These are phyloP conservation scores for Chelonus insularis DNA, from an alignment of 1,140 invertebrate genomes.

Conservation along the genomic window DNA sequence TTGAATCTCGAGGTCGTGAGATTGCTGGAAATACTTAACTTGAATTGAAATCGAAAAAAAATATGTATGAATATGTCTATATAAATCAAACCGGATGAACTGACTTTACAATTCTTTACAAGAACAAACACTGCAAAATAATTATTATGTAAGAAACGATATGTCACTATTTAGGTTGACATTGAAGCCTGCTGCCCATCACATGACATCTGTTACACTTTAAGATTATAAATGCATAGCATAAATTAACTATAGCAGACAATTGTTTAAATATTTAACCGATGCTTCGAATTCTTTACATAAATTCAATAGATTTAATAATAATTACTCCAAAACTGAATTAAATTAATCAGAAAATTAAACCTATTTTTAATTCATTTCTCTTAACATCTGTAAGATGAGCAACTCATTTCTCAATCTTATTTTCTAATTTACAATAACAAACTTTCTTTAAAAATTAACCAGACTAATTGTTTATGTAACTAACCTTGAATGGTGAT, in stretches of 20 bases:
- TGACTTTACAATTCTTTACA: slow-evolving; percentile 20
- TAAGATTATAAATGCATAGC: background rate
- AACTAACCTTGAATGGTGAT: too few species aligned
- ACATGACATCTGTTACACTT: slow-evolving; percentile 11
- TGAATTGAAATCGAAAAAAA: background rate
- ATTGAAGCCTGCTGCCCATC: slow-evolving; percentile 5
- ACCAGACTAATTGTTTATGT: too few species aligned
- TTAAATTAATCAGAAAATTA: too few species aligned
- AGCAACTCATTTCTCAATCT: too few species aligned
- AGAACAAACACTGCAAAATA: slow-evolving; percentile 7
- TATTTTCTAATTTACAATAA: too few species aligned
- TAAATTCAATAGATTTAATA: too few species aligned
- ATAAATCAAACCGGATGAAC: background rate
- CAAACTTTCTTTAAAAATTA: too few species aligned
- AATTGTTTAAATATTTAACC: too few species aligned
- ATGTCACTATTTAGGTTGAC: slow-evolving; percentile 13
- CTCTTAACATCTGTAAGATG: too few species aligned
- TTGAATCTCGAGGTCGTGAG: slow-evolving; percentile 25
- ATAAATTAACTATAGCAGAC: background rate
- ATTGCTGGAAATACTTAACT: background rate
- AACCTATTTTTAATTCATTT: too few species aligned
- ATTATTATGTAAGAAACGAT: slow-evolving; percentile 27
- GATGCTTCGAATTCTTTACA: too few species aligned
- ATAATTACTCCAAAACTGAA: too few species aligned
- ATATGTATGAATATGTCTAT: background rate